These are phyloP conservation scores for Latrodectus hesperus DNA, from an alignment of 2,888 invertebrate species.

Conservation along the genomic window DNA sequence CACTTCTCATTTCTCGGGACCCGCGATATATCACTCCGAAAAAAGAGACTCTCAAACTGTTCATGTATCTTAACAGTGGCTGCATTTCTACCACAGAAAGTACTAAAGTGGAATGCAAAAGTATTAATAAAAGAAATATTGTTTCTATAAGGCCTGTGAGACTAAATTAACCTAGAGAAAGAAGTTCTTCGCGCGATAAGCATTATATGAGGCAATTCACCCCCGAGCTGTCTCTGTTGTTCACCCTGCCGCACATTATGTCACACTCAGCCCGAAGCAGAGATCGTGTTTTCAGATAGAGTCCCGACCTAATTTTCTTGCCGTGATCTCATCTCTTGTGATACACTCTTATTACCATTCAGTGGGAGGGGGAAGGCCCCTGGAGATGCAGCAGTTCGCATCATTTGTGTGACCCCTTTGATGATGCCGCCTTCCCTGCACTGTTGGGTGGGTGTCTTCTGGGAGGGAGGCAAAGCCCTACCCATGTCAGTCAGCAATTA, in stretches of 20 bases:
- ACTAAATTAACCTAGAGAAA: not conserved
- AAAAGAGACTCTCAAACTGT: too few species aligned
- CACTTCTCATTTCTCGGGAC: too few species aligned
- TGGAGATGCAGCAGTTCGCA: constrained; percentile 3
- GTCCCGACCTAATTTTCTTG: too few species aligned
- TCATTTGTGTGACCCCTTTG: constrained; percentile 39
- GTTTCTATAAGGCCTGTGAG: not conserved
- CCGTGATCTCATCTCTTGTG: not conserved
- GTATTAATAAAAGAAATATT: too few species aligned
- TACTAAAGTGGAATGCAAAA: too few species aligned
- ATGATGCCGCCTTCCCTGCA: constrained; percentile 34
- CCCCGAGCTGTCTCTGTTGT: too few species aligned
- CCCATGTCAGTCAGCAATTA: constrained; percentile 24
- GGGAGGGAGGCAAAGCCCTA: constrained; percentile 18
- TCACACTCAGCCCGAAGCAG: too few species aligned
- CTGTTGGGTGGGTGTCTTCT: constrained; percentile 30
- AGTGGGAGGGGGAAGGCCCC: not conserved
- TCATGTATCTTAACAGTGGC: too few species aligned
- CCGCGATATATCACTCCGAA: too few species aligned
- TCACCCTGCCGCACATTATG: too few species aligned
- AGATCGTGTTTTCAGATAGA: too few species aligned
- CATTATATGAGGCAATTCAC: not conserved
- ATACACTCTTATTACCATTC: not conserved
- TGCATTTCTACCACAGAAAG: too few species aligned
- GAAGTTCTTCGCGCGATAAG: not conserved